Percentiles rank a stretch among this genome's conserved stretches.
These are phyloP conservation scores for Acanthiza pusilla DNA, from an alignment of 2,797 vertebrate species.

Conservation along the genomic window DNA sequence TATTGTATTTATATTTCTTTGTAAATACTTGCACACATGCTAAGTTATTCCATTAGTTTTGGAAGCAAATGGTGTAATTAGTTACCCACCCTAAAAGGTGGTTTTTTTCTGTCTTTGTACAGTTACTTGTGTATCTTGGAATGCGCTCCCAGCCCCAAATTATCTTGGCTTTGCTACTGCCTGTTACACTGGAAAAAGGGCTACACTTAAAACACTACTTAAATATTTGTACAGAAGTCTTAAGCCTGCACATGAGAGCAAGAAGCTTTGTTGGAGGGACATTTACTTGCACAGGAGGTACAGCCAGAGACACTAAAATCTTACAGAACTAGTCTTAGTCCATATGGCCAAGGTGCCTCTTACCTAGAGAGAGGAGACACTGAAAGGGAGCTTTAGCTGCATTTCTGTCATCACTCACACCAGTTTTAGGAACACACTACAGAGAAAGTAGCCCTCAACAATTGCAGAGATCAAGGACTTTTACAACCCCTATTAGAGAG, in stretches of 20 bases:
- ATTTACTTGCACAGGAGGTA: background rate
- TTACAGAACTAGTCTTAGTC: background rate
- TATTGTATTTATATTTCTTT: background rate
- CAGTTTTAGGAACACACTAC: background rate
- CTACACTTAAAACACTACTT: background rate
- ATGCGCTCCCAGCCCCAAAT: background rate
- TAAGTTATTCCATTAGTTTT: background rate
- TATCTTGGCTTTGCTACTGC: background rate
- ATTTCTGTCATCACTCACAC: background rate
- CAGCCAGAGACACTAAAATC: background rate
- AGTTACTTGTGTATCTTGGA: background rate
- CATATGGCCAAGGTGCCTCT: background rate
- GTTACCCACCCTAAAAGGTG: background rate
- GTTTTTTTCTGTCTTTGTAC: background rate
- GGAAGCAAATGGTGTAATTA: background rate
- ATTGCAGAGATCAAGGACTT: background rate
- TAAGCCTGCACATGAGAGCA: background rate
- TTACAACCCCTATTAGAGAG: background rate
- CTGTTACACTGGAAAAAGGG: background rate
- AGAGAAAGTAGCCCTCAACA: background rate
- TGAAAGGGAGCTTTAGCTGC: background rate
- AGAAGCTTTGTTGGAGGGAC: background rate
- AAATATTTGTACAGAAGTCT: background rate
- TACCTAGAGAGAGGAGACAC: background rate
- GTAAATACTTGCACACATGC: background rate